These are phyloP conservation scores for Poecilia latipinna DNA, from an alignment of 2,113 vertebrate genomes.

Conservation along the genomic window DNA sequence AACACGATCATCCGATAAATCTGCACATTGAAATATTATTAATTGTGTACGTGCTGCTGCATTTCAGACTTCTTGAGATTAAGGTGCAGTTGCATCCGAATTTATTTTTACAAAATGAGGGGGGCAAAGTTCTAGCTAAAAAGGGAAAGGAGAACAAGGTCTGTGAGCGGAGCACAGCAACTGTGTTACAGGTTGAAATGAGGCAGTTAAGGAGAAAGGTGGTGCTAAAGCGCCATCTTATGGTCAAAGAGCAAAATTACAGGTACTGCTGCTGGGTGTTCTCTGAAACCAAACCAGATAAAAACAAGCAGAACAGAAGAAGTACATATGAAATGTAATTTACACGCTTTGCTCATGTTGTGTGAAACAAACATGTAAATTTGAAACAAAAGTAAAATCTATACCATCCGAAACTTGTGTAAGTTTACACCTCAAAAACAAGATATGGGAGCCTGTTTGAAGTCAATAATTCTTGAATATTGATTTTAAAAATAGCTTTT, in stretches of 20 bases:
- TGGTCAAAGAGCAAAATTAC: constrained; percentile 11
- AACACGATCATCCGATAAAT: no score
- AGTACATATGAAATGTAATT: background rate
- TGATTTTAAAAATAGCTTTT: no score
- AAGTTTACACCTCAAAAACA: background rate
- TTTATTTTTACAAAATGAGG: background rate
- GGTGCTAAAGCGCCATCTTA: constrained; percentile 19
- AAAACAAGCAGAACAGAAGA: background rate
- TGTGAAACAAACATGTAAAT: background rate
- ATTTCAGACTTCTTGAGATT: background rate
- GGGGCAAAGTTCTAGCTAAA: background rate
- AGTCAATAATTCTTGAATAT: no score
- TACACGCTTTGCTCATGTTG: background rate
- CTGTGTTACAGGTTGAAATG: background rate
- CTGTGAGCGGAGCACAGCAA: no score
- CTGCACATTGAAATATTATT: no score
- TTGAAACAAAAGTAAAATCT: background rate
- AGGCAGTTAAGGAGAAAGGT: background rate
- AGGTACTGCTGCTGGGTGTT: background rate
- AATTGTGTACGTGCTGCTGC: no score
- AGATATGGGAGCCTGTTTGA: no score
- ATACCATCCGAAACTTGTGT: no score
- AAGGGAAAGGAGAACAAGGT: background rate
- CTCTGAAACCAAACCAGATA: background rate
- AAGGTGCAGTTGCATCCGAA: background rate